phyloP scores from a whole-genome alignment of 1,140 invertebrate species.

The Cydia pomonella region DNA sequence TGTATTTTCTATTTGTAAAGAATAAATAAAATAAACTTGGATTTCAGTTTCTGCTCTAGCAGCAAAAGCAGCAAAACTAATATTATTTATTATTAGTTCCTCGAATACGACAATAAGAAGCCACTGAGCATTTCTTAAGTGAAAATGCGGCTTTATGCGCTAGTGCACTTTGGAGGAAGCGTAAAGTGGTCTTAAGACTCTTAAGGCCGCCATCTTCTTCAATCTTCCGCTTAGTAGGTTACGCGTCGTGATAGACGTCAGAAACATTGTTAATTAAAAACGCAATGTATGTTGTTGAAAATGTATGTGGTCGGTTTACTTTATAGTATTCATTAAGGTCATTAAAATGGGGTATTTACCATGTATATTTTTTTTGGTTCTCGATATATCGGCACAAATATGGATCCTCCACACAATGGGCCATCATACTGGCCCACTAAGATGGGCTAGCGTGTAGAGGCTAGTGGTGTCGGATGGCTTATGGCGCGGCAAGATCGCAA shows the following conservation, averaged over 20 bases:
- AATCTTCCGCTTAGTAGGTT: slow-evolving; percentile 7
- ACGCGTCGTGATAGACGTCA: background rate
- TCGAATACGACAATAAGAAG: background rate
- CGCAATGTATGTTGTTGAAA: background rate
- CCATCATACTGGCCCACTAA: too few relatives aligned
- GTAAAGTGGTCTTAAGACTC: slow-evolving; percentile 52
- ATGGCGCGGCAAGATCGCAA: too few relatives aligned
- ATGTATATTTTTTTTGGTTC: too few relatives aligned
- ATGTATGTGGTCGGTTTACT: background rate
- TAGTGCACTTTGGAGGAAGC: slow-evolving; percentile 50
- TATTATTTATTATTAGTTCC: slow-evolving; percentile 22
- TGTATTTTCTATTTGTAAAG: background rate
- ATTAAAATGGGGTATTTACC: too few relatives aligned
- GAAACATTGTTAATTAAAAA: background rate
- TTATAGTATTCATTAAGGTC: background rate
- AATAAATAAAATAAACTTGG: background rate
- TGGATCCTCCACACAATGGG: too few relatives aligned
- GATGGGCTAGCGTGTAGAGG: too few relatives aligned
- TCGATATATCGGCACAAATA: too few relatives aligned
- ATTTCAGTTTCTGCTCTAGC: background rate
- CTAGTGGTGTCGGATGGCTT: too few relatives aligned
- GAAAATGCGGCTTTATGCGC: slow-evolving; percentile 53
- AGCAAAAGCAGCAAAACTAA: background rate
- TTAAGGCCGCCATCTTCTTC: slow-evolving; percentile 39
- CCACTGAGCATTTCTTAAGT: slow-evolving; percentile 32